Evolutionary conservation across 1,140 invertebrate species (phyloP), one percentile per base, ranked within the genome.

Genomic region (Tetranychus urticae): DNA sequence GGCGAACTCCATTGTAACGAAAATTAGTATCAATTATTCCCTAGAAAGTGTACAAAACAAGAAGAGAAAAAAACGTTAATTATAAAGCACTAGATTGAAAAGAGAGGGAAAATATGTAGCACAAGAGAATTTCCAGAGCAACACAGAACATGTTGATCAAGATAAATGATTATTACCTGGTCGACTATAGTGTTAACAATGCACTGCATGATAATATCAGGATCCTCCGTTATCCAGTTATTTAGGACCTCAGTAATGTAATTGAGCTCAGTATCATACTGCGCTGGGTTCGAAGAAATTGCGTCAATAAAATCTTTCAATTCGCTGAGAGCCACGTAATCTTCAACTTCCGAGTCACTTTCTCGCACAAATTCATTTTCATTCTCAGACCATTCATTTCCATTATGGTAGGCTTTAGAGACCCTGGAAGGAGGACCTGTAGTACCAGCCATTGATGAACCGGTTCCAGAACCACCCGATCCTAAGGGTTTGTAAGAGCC

Each of bases 11-110:
- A 65, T 79, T 81, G 70, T 81, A 81, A 63, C 79, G 76, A 68
- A 81, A 81, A 68, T 81, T 80, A 4, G 77, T 71, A 69, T 80
- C 79, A n/a, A 66, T 72, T 63, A 81, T 78, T 39, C 78, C 79
- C 79, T 81, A 64, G 54, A 63, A 45, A 59, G 63, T 23, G 23
- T 23, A 23, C 23, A 23, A 23, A 23, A 45, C 65, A 45, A 36
- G 37, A 45, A 31, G 2, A 31, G 23, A 23, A 59, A 31, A 31
- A 34, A 56, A 35, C 35, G 36, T 13, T 56, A 42, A 42, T 6
- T 42, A 42, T 42, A 42, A 23, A 52, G 23, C 7, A 31, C 7
- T n/a, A 23, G 7, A 33, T 52, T n/a, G 23, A 33, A 23, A 52
- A 52, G 50, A 52, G 31, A 52, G 50, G 50, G n/a, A 52, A 4